These are phyloP conservation scores for Ambastaia sidthimunki DNA, from an alignment of 2,797 vertebrate species.

Conservation along the genomic window DNA sequence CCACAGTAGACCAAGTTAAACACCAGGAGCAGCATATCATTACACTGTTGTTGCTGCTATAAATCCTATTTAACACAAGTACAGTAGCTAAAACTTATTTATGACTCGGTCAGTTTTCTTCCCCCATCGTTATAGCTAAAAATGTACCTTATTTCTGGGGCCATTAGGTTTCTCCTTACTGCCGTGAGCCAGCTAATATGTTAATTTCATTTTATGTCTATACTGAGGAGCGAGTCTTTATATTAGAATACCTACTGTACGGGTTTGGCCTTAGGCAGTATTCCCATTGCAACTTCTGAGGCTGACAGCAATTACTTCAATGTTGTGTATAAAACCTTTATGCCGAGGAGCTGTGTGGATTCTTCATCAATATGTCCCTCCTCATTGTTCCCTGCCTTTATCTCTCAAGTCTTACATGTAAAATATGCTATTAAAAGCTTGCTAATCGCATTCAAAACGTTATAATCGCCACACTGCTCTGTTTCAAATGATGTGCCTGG, in stretches of 20 bases:
- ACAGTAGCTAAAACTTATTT: not conserved
- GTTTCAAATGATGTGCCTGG: not conserved
- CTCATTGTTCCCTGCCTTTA: slow-evolving; percentile 9
- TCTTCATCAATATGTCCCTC: slow-evolving; percentile 33
- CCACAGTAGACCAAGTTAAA: slow-evolving; percentile 26
- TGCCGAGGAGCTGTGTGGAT: slow-evolving; percentile 30
- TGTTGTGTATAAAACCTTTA: slow-evolving; percentile 35
- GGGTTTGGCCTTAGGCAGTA: slow-evolving; percentile 33
- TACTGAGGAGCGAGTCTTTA: slow-evolving; percentile 33
- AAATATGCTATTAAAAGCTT: slow-evolving; percentile 28
- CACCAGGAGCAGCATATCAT: not conserved
- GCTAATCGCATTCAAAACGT: slow-evolving; percentile 19
- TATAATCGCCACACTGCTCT: not conserved
- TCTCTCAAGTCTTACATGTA: slow-evolving; percentile 25
- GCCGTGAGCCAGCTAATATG: slow-evolving; percentile 24
- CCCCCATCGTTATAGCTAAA: not conserved
- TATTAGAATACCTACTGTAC: slow-evolving; percentile 45
- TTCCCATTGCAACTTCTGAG: slow-evolving; percentile 37
- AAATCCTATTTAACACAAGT: not conserved
- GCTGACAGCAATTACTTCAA: slow-evolving; percentile 49
- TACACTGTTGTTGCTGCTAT: not conserved
- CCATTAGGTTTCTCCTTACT: not conserved
- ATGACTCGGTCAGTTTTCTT: slow-evolving; percentile 7
- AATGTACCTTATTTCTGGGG: not conserved
- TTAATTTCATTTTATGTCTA: slow-evolving; percentile 11